Base-by-base conservation (phyloP, 2,797 vertebrate species). In the Darevskia nairensis region DNA sequence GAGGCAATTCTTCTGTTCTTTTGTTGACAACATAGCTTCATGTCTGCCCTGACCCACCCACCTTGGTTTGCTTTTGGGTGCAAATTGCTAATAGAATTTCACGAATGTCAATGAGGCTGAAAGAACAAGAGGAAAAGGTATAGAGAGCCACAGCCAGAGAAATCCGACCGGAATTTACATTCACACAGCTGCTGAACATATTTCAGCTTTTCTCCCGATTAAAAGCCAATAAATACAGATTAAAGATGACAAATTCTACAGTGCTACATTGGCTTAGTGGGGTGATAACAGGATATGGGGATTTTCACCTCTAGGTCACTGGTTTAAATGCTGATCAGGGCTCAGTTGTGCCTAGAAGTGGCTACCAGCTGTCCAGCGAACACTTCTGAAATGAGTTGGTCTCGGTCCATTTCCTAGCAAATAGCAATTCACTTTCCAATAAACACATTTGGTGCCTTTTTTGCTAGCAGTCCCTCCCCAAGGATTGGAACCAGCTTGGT, bases 341-440 rank as follows among this genome's bases (percentile, higher is more conserved):
- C 19, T 32, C 35, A 0, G 0, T 11, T 0, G 0, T 15, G 55
- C 17, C 69, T 4, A 1, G 17, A n/a, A n/a, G 6, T 27, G 32
- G 23, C 13, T 68, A 41, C 61, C 21, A 83, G 55, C 74, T 83
- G 80, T 83, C 85, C 41, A 35, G 50, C 8, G 15, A 13, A 0
- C 2, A 6, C 81, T 77, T 11, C 64, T 50, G 27, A 86, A 72
- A 55, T 29, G 27, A 88, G 64, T 10, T 17, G 44, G 13, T 32
- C 88, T 89, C 69, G 78, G 50, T 35, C 59, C 29, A 3, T 89
- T 91, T 89, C 84, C 69, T 84, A 32, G 35, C 46, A 80, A 66
- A 85, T 74, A 76, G 55, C 76, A 68, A 76, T 84, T 59, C 64
- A 17, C 17, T 0, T 64, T 75, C 71, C 64, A 80, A 9, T 3